Conservation (phyloP, 1,140 invertebrate genomes). For the Teleopsis dalmanni region DNA sequence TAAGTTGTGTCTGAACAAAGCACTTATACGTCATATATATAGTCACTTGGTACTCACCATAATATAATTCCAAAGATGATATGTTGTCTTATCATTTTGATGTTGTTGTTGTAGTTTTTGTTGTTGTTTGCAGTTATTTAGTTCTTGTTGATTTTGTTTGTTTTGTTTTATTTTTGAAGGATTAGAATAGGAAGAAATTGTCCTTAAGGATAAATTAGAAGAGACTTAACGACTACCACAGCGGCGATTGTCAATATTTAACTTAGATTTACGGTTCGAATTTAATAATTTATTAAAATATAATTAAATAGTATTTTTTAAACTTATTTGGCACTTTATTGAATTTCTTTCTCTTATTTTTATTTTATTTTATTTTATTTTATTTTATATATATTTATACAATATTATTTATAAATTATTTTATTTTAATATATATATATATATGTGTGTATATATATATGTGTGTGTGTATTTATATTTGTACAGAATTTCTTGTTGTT, state of each 20-base stretch:
- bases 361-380: not conserved
- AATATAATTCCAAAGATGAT: too few relatives aligned
- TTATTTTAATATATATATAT: not conserved
- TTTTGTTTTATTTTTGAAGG: not conserved
- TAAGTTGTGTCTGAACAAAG: too few relatives aligned
- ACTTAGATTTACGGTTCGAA: not conserved
- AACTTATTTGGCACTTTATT: not conserved
- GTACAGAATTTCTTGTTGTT: too few relatives aligned
- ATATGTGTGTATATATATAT: not conserved
- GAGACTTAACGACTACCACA: not conserved
- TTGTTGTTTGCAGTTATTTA: not conserved
- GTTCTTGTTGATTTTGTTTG: not conserved
- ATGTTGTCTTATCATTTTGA: too few relatives aligned
- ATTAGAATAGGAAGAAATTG: too few relatives aligned
- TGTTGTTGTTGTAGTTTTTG: too few relatives aligned
- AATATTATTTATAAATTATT: not conserved
- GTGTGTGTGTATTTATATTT: too few relatives aligned
- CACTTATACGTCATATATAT: too few relatives aligned
- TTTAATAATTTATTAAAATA: not conserved
- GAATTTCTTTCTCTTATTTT: not conserved
- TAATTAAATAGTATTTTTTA: not conserved
- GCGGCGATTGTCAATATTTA: not conserved
- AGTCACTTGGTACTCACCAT: too few relatives aligned
- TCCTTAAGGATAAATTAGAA: not conserved
- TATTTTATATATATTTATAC: too few relatives aligned